Base-by-base conservation (phyloP, 1,140 invertebrate genomes). In the Lethocerus indicus region DNA sequence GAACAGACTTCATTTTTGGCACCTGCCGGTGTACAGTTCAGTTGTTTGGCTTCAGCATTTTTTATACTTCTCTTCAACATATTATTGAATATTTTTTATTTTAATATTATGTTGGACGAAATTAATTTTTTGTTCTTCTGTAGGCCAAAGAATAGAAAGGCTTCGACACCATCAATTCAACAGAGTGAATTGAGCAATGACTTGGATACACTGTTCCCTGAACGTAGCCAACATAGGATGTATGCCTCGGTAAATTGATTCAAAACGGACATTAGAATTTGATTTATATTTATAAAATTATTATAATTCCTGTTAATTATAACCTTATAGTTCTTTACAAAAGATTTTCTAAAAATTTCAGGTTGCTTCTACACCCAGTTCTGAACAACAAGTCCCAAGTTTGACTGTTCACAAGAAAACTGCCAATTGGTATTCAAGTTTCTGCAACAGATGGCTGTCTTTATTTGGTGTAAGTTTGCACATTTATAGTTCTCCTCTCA, bases 391-490 rank as follows among this genome's bases (percentile, higher is more conserved):
- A n/a, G 43, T 25, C 13, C 50, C 50, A 2, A 47, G 44, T 35
- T n/a, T 27, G 12, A 44, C 36, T 13, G 53, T 94, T 55, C 82
- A 86, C 59, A 81, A 79, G 16, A 91, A 92, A 69, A 78, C 85
- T 52, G 80, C 83, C 57, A 90, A 88, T 61, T 95, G 90, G 87
- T 95, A 95, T 63, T 92, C 87, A 0, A 74, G 78, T 49, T 78
- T 92, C 47, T 93, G 87, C 62, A 95, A 94, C 62, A 72, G 90
- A 59, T 95, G 90, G 88, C 73, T 92, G 21, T 91, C 90, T 12
- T 66, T 96, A 3, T 64, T 87, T 56, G 90, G 90, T 52, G 88
- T 93, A 70, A 76, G 80, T 75, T 57, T 52, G 16, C 6, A 49
- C 23, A 27, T 43, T 37, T 58, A 39, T 9, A 9, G 29, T 32